Evolutionary conservation across 1,140 invertebrate genomes (phyloP).

Genomic region (Pteromalus puparum): DNA sequence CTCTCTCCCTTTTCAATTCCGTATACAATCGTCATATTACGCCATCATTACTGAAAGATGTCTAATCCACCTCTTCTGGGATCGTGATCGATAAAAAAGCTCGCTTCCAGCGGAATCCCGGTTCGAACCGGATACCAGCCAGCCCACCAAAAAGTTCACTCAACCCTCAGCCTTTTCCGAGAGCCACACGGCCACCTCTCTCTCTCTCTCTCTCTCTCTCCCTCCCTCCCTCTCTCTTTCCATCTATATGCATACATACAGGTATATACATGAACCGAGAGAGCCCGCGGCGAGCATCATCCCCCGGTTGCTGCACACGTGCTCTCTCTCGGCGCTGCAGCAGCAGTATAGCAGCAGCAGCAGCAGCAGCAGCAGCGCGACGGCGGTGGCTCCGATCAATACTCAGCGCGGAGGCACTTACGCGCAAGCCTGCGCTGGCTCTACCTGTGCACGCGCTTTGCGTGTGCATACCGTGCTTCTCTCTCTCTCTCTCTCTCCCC

Average conservation of each 20-base stretch:
- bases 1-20: not conserved
- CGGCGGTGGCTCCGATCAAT: constrained; percentile 51
- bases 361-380: not conserved
- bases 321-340: not conserved
- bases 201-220: too few species aligned
- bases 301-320: not conserved
- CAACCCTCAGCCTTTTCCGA: not conserved
- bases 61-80: too few species aligned
- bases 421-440: not conserved
- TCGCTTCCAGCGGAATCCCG: too few species aligned
- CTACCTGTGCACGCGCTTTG: constrained; percentile 1
- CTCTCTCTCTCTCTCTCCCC: too few species aligned
- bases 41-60: too few species aligned
- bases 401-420: constrained; percentile 4
- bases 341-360: too few species aligned
- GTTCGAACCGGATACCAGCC: not conserved
- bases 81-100: not conserved
- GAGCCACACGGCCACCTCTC: not conserved
- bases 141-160: not conserved
- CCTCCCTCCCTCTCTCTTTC: not conserved
- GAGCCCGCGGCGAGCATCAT: too few species aligned
- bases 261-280: too few species aligned
- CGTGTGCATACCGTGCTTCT: not conserved
- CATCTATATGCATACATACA: too few species aligned
- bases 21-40: too few species aligned